Evolutionary conservation across 2,113 vertebrate genomes (phyloP).

Genomic region (Casuarius casuarius): DNA sequence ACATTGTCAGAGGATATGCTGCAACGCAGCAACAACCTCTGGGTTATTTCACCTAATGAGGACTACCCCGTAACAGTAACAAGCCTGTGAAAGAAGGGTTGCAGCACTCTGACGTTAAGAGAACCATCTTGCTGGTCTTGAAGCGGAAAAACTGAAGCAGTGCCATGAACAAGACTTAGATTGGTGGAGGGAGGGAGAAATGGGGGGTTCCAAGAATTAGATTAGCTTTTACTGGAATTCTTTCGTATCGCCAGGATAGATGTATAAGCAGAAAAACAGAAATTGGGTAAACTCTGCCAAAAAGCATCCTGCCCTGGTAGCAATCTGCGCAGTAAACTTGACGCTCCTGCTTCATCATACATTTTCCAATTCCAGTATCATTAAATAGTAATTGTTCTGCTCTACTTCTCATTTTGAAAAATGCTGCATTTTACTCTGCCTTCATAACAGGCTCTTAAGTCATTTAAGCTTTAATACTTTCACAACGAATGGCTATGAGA

Average conservation of each 20-base stretch:
- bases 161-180: background rate
- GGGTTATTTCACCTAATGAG: slow-evolving; percentile 50
- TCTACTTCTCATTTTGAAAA: slow-evolving; percentile 65
- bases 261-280: slow-evolving; percentile 55
- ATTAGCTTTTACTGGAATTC: slow-evolving; percentile 45
- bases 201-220: slow-evolving; percentile 30
- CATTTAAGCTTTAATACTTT: slow-evolving; percentile 52
- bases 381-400: slow-evolving; percentile 65
- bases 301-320: slow-evolving; percentile 24
- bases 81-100: background rate
- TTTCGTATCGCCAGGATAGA: background rate
- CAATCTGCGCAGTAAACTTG: slow-evolving; percentile 28
- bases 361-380: slow-evolving; percentile 46
- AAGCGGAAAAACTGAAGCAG: background rate
- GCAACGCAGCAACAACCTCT: background rate
- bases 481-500: slow-evolving; percentile 7
- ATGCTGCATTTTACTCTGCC: slow-evolving; percentile 35
- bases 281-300: slow-evolving; percentile 52
- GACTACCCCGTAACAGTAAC: background rate
- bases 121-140: background rate
- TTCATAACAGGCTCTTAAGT: slow-evolving; percentile 53
- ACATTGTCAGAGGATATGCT: background rate
- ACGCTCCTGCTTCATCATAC: slow-evolving; percentile 42
- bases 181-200: background rate
- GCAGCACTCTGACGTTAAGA: background rate